phyloP scores from a whole-genome alignment of 2,797 vertebrate species.

The Aphelocoma californica region DNA sequence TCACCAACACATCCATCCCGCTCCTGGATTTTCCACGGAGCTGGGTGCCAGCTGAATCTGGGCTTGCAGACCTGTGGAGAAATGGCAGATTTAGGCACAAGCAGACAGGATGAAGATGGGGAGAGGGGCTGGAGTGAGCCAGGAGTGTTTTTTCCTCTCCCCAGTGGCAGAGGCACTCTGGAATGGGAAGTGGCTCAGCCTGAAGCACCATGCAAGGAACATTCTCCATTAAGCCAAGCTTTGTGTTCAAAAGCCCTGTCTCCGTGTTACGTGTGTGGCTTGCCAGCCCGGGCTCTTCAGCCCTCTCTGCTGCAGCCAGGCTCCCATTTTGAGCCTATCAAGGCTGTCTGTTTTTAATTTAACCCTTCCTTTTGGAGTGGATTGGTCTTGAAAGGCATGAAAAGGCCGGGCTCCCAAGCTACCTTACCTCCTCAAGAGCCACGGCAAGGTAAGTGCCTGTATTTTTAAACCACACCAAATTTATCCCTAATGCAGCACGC shows the following conservation, averaged over 20 bases:
- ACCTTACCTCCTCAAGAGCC: constrained; percentile 29
- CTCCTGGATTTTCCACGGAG: background rate
- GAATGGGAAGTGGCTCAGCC: background rate
- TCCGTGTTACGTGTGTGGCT: background rate
- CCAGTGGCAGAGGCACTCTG: background rate
- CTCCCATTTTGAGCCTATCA: constrained; percentile 31
- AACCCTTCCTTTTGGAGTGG: constrained; percentile 57
- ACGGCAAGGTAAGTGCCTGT: constrained; percentile 22
- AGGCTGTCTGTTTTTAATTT: constrained; percentile 56
- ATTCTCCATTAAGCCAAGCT: constrained; percentile 43
- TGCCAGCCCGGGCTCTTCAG: constrained; percentile 47
- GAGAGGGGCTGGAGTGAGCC: background rate
- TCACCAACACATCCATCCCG: fast-evolving
- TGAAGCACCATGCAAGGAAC: background rate
- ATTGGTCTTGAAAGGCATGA: constrained; percentile 51
- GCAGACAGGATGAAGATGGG: background rate
- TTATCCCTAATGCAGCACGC: background rate
- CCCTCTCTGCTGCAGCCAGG: constrained; percentile 45
- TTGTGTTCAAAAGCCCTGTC: constrained; percentile 34
- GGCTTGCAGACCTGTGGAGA: background rate
- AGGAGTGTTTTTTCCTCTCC: background rate
- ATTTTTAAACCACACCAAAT: constrained; percentile 24
- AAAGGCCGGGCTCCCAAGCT: constrained; percentile 17
- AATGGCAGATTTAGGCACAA: background rate
- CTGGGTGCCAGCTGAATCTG: background rate